Conservation (phyloP, 2,888 invertebrate species). For the Drosophila picticornis region DNA sequence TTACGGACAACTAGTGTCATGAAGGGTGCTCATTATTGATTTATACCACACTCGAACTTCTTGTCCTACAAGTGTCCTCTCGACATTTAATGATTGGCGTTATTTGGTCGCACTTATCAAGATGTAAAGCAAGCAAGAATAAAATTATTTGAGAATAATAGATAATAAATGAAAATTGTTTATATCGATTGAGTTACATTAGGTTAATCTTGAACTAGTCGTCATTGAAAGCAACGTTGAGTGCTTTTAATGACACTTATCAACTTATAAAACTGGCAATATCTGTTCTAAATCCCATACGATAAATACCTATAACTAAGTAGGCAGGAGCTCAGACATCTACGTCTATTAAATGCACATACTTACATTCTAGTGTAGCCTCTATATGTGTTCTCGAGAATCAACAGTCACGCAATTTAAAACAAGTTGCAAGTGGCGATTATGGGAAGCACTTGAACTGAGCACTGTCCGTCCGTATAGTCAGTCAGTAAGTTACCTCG, state of each 20-base stretch:
- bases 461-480: slow-evolving; percentile 30
- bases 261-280: neutral
- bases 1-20: slow-evolving; percentile 33
- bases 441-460: slow-evolving; percentile 71
- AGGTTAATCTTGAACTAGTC: neutral
- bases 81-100: neutral
- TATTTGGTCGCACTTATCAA: neutral
- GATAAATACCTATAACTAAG: slow-evolving; percentile 4
- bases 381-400: slow-evolving; percentile 20
- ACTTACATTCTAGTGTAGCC: slow-evolving; percentile 14
- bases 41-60: slow-evolving; percentile 14
- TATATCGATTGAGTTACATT: neutral
- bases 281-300: slow-evolving; percentile 12
- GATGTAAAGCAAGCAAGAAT: neutral
- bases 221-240: neutral
- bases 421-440: slow-evolving; percentile 46
- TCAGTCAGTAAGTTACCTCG: slow-evolving; percentile 29
- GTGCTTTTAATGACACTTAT: neutral
- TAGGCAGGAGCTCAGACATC: slow-evolving; percentile 12
- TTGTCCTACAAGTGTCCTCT: neutral
- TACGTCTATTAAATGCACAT: slow-evolving; percentile 18
- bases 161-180: neutral
- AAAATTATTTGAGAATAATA: neutral
- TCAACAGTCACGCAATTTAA: slow-evolving; percentile 69
- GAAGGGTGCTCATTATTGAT: slow-evolving; percentile 45